Conservation (phyloP, 2,797 vertebrate species). For the Ctenopoma multispine region DNA sequence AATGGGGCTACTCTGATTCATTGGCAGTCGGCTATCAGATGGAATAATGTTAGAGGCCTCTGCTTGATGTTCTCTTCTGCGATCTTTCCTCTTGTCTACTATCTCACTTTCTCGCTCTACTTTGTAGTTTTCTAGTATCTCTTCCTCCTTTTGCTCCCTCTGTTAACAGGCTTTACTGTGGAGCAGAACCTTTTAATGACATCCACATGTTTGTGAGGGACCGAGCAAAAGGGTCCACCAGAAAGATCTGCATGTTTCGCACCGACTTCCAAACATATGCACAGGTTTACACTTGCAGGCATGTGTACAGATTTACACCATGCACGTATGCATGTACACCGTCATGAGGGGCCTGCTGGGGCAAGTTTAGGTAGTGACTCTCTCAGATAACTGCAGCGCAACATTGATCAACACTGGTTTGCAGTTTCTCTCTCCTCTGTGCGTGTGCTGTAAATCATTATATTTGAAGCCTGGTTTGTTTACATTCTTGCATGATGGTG, state of each 20-base stretch:
- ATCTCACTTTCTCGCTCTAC: background rate
- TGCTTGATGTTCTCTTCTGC: slow-evolving; percentile 56
- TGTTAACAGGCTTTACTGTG: slow-evolving; percentile 57
- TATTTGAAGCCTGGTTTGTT: slow-evolving; percentile 80
- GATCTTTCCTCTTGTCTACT: slow-evolving; percentile 35
- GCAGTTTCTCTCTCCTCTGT: slow-evolving; percentile 25
- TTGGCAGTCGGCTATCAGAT: slow-evolving; percentile 70
- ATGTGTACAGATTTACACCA: slow-evolving; percentile 1
- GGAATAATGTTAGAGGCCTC: slow-evolving; percentile 60
- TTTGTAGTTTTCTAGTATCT: slow-evolving; percentile 42
- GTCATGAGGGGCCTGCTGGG: slow-evolving; percentile 56
- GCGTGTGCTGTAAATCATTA: slow-evolving; percentile 65
- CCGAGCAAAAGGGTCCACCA: slow-evolving; percentile 36
- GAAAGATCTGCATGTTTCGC: slow-evolving; percentile 25
- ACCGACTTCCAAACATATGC: slow-evolving; percentile 24
- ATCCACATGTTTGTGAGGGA: slow-evolving; percentile 74
- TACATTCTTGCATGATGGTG: slow-evolving; percentile 79
- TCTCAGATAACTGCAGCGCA: slow-evolving; percentile 64
- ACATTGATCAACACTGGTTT: slow-evolving; percentile 45
- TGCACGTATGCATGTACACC: slow-evolving; percentile 3
- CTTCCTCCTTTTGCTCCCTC: slow-evolving; percentile 40
- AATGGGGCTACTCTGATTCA: slow-evolving; percentile 74
- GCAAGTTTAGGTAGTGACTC: slow-evolving; percentile 77
- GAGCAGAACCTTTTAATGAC: slow-evolving; percentile 75
- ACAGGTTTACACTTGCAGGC: slow-evolving; percentile 35